phyloP scores from a whole-genome alignment of 2,888 invertebrate genomes.

The Epirrita christyi region DNA sequence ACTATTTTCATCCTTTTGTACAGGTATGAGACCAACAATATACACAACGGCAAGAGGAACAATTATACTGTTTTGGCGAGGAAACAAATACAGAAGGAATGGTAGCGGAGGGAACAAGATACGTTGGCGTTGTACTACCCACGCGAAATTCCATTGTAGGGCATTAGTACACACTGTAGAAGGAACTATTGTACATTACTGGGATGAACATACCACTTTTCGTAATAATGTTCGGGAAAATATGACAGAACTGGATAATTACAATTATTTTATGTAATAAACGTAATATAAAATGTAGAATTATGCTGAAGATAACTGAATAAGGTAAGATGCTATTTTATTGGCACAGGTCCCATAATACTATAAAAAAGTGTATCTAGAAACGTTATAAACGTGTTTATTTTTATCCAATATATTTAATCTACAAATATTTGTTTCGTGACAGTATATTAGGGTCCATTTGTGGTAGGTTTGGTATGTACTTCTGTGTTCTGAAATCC shows the following conservation, averaged over 20 bases:
- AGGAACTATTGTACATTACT: background rate
- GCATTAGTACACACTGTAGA: conserved; percentile 2
- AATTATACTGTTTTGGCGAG: conserved; percentile 1
- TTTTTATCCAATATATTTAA: background rate
- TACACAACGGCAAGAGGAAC: conserved; percentile 19
- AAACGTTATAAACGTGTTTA: no score
- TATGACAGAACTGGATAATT: background rate
- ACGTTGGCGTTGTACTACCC: conserved; percentile 42
- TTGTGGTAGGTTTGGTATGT: no score
- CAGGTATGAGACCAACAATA: background rate
- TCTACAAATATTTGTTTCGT: background rate
- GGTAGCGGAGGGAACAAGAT: background rate
- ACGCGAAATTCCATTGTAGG: conserved; percentile 25
- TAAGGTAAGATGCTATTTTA: no score
- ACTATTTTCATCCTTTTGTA: background rate
- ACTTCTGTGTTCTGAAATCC: no score
- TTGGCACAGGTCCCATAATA: background rate
- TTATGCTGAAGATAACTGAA: no score
- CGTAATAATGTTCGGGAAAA: background rate
- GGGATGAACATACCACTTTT: background rate
- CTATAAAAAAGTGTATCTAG: background rate
- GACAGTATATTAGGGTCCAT: no score
- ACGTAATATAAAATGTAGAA: no score
- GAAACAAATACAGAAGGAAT: conserved; percentile 8
- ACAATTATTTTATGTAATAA: background rate